These are phyloP conservation scores for Tachina fera DNA, from an alignment of 2,888 invertebrate species.

Conservation along the genomic window DNA sequence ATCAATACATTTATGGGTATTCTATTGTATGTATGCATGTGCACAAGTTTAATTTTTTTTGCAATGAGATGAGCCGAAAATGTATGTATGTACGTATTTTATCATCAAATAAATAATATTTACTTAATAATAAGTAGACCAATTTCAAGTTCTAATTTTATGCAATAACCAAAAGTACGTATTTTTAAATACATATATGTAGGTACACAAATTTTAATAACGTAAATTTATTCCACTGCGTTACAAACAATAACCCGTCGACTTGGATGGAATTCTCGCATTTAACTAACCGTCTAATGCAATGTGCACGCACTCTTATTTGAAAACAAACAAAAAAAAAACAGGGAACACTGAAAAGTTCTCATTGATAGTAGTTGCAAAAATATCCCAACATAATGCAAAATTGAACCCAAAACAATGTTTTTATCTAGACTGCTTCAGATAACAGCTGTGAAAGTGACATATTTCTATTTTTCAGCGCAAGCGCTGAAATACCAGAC, in stretches of 20 bases:
- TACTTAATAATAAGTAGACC: neutral
- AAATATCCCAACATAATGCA: constrained; percentile 70
- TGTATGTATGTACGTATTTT: neutral
- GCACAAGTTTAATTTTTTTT: too few relatives aligned
- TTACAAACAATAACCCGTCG: constrained; percentile 11
- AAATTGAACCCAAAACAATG: constrained; percentile 72
- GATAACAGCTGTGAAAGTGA: constrained; percentile 66
- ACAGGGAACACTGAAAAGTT: neutral
- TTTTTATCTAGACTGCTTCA: neutral
- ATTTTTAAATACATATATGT: neutral
- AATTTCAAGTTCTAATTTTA: neutral
- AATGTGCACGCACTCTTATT: constrained; percentile 56
- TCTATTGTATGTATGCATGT: too few relatives aligned
- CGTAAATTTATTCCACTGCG: neutral
- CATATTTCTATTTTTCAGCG: constrained; percentile 8
- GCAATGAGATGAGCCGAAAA: too few relatives aligned
- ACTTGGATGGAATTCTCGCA: constrained; percentile 44
- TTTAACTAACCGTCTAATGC: constrained; percentile 67
- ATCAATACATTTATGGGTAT: too few relatives aligned
- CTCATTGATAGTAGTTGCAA: constrained; percentile 10
- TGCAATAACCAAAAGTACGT: too few relatives aligned
- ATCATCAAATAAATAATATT: neutral
- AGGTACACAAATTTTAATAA: constrained; percentile 16
- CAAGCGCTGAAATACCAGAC: constrained; percentile 41
- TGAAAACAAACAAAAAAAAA: constrained; percentile 21